These are phyloP conservation scores for Drosophila differens DNA, from an alignment of 2,888 invertebrate genomes.

Conservation along the genomic window DNA sequence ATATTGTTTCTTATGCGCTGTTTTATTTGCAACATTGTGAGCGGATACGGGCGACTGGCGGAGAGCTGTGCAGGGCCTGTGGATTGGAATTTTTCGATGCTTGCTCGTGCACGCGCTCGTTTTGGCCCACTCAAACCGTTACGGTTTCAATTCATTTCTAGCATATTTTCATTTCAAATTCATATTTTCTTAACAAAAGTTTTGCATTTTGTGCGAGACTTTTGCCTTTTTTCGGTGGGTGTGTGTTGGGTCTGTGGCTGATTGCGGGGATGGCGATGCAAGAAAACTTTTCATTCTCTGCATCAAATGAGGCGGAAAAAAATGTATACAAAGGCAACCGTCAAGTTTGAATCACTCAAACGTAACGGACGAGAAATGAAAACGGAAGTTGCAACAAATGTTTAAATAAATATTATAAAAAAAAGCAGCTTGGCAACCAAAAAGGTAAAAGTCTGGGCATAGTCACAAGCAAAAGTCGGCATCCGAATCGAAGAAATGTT, in stretches of 20 bases:
- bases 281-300: slow-evolving; percentile 78
- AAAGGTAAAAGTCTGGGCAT: slow-evolving; percentile 31
- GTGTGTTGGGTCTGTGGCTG: slow-evolving; percentile 3
- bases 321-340: slow-evolving; percentile 81
- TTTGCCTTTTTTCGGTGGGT: slow-evolving; percentile 46
- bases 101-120: slow-evolving; percentile 71
- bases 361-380: slow-evolving; percentile 80
- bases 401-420: slow-evolving; percentile 80
- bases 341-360: slow-evolving; percentile 80
- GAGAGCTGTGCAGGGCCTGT: slow-evolving; percentile 13
- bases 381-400: slow-evolving; percentile 80
- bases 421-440: slow-evolving; percentile 49
- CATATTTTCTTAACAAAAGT: slow-evolving; percentile 81
- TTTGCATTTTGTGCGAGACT: slow-evolving; percentile 67
- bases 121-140: slow-evolving; percentile 73
- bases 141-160: slow-evolving; percentile 79
- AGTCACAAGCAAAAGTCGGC: slow-evolving; percentile 2
- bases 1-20: slow-evolving; percentile 78
- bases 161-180: slow-evolving; percentile 80
- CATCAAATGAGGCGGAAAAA: slow-evolving; percentile 78
- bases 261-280: slow-evolving; percentile 39
- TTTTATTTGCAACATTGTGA: slow-evolving; percentile 77
- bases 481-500: slow-evolving; percentile 27
- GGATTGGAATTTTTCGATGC: slow-evolving; percentile 67
- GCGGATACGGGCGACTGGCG: slow-evolving; percentile 10